Evolutionary conservation across 2,888 invertebrate genomes (phyloP).

Genomic region (Brenthis hecate): DNA sequence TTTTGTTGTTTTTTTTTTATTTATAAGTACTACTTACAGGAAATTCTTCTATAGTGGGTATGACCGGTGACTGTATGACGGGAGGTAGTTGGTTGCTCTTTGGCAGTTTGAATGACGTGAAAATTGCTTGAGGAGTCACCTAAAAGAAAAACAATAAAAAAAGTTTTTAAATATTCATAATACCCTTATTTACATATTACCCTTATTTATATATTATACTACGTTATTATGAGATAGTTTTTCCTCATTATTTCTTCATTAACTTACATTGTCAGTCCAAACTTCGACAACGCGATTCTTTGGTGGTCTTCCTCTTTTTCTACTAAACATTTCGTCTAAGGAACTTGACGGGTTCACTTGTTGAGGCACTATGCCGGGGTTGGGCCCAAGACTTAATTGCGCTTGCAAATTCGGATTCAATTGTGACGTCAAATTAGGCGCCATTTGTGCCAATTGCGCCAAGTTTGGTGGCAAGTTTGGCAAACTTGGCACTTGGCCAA

Average conservation of each 20-base stretch:
- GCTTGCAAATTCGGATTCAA: constrained; percentile 73
- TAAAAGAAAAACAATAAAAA: constrained; percentile 48
- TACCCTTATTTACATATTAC: constrained; percentile 18
- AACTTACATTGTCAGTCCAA: constrained; percentile 91
- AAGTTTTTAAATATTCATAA: constrained; percentile 8
- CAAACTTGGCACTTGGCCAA: constrained; percentile 69
- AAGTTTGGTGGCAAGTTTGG: constrained; percentile 73
- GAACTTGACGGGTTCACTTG: constrained; percentile 84
- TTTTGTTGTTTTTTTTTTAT: too few relatives aligned
- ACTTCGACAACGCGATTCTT: constrained; percentile 97
- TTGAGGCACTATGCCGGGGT: constrained; percentile 63
- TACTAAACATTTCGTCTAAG: constrained; percentile 94
- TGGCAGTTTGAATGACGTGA: constrained; percentile 95
- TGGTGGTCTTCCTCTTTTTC: constrained; percentile 97
- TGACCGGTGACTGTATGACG: constrained; percentile 66
- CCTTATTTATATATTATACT: neutral
- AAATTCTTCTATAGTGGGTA: constrained; percentile 73
- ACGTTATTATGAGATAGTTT: neutral
- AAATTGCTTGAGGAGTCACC: constrained; percentile 93
- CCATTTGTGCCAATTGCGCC: constrained; percentile 76
- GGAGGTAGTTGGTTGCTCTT: constrained; percentile 83
- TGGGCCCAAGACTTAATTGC: constrained; percentile 68
- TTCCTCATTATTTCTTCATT: neutral
- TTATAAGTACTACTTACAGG: constrained; percentile 58
- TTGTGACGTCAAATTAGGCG: constrained; percentile 70